Conservation (phyloP, 2,113 vertebrate species). For the Anguilla rostrata region DNA sequence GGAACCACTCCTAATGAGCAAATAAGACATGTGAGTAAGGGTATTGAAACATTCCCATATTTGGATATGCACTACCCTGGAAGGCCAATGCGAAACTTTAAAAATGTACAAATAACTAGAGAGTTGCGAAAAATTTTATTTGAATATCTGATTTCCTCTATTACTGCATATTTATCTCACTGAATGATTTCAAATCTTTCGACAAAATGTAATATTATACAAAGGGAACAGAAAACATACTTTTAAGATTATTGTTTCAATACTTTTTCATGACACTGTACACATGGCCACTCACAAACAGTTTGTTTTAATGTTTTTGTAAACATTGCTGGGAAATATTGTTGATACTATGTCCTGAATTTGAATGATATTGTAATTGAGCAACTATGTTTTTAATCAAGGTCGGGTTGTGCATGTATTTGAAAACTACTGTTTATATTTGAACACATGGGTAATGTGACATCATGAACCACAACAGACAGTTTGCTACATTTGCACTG, state of each 20-base stretch:
- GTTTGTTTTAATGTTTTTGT: not conserved
- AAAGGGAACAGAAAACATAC: too few relatives aligned
- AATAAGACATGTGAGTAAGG: not conserved
- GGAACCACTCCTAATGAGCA: not conserved
- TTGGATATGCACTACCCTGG: not conserved
- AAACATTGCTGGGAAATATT: not conserved
- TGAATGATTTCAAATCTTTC: too few relatives aligned
- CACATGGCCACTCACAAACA: not conserved
- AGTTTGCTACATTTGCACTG: not conserved
- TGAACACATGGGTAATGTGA: not conserved
- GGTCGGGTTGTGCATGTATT: not conserved
- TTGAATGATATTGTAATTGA: not conserved
- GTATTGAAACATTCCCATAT: not conserved
- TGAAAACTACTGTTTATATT: constrained; percentile 7
- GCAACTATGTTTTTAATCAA: not conserved
- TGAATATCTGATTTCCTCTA: too few relatives aligned
- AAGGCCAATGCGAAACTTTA: not conserved
- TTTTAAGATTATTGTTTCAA: too few relatives aligned
- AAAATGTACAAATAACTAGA: not conserved
- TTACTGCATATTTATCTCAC: too few relatives aligned
- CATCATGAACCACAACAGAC: not conserved
- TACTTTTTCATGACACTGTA: not conserved
- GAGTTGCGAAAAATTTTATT: too few relatives aligned
- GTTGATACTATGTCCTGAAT: not conserved
- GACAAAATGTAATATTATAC: too few relatives aligned